Evolutionary conservation across 1,140 invertebrate species (phyloP).

Genomic region (Drosophila oshimai): DNA sequence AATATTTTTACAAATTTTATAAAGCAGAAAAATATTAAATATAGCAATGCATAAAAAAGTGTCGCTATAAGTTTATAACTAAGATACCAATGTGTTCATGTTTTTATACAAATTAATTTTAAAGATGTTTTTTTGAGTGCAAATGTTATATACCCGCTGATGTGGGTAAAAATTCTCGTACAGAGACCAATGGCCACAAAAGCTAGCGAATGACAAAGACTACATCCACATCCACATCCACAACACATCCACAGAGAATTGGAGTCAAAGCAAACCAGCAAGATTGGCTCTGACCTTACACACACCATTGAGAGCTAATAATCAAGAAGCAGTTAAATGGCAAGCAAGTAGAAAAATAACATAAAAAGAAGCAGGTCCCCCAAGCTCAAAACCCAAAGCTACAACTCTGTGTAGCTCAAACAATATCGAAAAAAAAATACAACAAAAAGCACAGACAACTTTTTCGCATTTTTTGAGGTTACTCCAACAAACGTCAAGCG

Average conservation of each 20-base stretch:
- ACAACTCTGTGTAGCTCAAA: conserved; percentile 1
- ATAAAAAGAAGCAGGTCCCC: conserved; percentile 41
- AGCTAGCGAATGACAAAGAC: conserved; percentile 31
- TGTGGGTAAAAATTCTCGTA: conserved; percentile 26
- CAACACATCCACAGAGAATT: conserved; percentile 40
- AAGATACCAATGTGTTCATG: too few relatives aligned
- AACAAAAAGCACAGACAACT: neutral
- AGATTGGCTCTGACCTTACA: conserved; percentile 70
- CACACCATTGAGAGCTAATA: conserved; percentile 47
- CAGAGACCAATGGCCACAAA: conserved; percentile 26
- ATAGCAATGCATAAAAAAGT: too few relatives aligned
- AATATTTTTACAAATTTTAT: too few relatives aligned
- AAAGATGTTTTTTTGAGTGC: neutral
- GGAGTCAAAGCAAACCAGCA: conserved; percentile 67
- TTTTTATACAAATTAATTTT: too few relatives aligned
- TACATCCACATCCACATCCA: neutral
- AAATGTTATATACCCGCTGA: neutral
- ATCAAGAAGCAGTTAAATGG: conserved; percentile 72
- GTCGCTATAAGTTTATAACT: too few relatives aligned
- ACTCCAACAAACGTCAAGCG: conserved; percentile 24
- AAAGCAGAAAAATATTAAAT: too few relatives aligned
- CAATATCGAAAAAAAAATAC: conserved; percentile 16
- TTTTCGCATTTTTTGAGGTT: conserved; percentile 63
- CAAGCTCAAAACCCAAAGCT: neutral
- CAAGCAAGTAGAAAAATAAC: conserved; percentile 46